phyloP scores from a whole-genome alignment of 2,888 invertebrate genomes.

The Trileptium ribeirensis region DNA sequence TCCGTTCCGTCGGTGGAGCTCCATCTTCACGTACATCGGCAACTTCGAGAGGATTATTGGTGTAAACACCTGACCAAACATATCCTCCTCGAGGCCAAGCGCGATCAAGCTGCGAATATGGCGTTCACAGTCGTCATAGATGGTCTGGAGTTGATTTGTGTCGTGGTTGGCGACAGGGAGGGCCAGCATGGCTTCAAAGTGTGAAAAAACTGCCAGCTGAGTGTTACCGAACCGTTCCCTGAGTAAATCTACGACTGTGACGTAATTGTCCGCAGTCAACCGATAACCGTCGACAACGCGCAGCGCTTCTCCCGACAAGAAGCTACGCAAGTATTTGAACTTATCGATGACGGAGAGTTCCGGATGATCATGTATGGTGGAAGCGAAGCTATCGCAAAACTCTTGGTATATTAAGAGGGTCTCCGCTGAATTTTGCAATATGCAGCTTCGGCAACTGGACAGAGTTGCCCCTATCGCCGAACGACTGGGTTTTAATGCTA shows the following conservation, averaged over 20 bases:
- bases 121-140: not conserved
- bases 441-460: not conserved
- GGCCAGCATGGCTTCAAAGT: not conserved
- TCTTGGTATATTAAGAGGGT: not conserved
- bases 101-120: not conserved
- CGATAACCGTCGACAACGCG: not conserved
- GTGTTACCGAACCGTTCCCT: not conserved
- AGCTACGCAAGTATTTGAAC: not conserved
- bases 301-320: not conserved
- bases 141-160: not conserved
- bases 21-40: not conserved
- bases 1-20: not conserved
- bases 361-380: not conserved
- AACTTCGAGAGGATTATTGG: slow-evolving; percentile 5
- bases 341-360: not conserved
- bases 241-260: not conserved
- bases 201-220: not conserved
- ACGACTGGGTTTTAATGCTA: no score
- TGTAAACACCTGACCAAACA: slow-evolving; percentile 1
- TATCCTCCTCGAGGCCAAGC: not conserved
- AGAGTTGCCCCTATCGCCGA: not conserved
- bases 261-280: not conserved
- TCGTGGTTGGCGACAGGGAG: not conserved
- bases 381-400: not conserved
- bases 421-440: not conserved